Base-by-base conservation (phyloP, 2,888 invertebrate genomes). In the Catocala nupta region DNA sequence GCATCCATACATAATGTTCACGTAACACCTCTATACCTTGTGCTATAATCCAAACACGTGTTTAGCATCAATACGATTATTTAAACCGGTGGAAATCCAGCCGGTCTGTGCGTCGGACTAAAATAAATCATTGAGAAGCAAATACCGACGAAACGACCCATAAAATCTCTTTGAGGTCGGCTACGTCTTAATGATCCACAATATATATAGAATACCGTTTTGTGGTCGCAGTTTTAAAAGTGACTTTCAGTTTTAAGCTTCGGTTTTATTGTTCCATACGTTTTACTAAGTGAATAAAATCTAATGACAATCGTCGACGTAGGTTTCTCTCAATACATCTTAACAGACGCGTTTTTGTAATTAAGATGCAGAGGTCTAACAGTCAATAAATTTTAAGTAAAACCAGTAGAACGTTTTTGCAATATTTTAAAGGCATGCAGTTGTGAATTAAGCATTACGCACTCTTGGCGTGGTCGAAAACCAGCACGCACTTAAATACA, bases 151-250 rank as follows among this genome's bases (percentile, higher is more conserved):
- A 82, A 87, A 90, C 82, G 86, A 83, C 76, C 83, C 85, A 85
- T 89, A 85, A 89, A 88, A 84, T 83, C 81, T 81, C 84, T 86
- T 87, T 86, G 87, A 88, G 84, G 82, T 77, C 78, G 78, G 59
- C 75, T 80, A 84, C 82, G 75, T 82, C 85, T 86, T 83, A 85
- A 88, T 86, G 83, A 85, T 83, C 82, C 67, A 60, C 65, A 54
- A 66, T 76, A 71, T 62, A 61, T 62, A 72, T 81, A 72, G 25
- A 72, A 75, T 70, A 80, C 78, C 71, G 55, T 67, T 67, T 58
- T 63, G 60, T 58, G 56, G 74, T 74, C 25, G 55, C 54, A 33
- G 50, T 70, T 68, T 51, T 59, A 55, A 70, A 61, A 48, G 39
- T 49, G 25, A 57, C 50, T 45, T 11, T 8, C 42, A n/a, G 44